Percentiles rank a stretch among this genome's conserved stretches.
These are phyloP conservation scores for Heliconius ismenius DNA, from an alignment of 2,888 invertebrate genomes.

Conservation along the genomic window DNA sequence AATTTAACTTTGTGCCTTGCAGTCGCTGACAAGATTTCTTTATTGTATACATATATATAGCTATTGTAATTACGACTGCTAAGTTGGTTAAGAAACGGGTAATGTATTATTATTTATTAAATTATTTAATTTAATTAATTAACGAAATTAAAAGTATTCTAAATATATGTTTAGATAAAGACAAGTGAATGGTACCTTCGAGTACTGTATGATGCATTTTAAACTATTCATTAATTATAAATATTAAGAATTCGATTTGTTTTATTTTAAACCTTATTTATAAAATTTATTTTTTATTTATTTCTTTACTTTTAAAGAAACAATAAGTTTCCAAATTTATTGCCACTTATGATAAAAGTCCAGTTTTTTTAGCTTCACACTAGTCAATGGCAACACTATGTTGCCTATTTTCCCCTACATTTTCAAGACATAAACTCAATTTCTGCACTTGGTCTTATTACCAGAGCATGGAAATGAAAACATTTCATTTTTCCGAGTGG, in stretches of 20 bases:
- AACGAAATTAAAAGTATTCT: conserved; percentile 53
- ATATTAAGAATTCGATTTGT: conserved; percentile 53
- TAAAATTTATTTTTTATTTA: too few relatives aligned
- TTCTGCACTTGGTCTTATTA: not conserved
- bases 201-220: conserved; percentile 70
- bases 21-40: conserved; percentile 30
- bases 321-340: too few relatives aligned
- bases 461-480: not conserved
- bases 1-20: conserved; percentile 41
- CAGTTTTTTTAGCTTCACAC: too few relatives aligned
- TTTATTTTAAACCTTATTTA: conserved; percentile 51
- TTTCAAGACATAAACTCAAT: too few relatives aligned
- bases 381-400: too few relatives aligned
- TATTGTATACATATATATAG: conserved; percentile 4
- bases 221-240: conserved; percentile 71
- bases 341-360: too few relatives aligned
- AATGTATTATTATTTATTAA: conserved; percentile 44
- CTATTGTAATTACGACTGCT: conserved; percentile 32
- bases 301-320: not conserved
- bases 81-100: conserved; percentile 49
- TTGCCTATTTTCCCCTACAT: too few relatives aligned
- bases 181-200: conserved; percentile 60
- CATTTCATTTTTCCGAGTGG: too few relatives aligned
- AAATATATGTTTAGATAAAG: conserved; percentile 70
- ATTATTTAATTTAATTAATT: conserved; percentile 44